Evolutionary conservation across 1,140 invertebrate species (phyloP).

Genomic region (Pseudomyrmex concolor): DNA sequence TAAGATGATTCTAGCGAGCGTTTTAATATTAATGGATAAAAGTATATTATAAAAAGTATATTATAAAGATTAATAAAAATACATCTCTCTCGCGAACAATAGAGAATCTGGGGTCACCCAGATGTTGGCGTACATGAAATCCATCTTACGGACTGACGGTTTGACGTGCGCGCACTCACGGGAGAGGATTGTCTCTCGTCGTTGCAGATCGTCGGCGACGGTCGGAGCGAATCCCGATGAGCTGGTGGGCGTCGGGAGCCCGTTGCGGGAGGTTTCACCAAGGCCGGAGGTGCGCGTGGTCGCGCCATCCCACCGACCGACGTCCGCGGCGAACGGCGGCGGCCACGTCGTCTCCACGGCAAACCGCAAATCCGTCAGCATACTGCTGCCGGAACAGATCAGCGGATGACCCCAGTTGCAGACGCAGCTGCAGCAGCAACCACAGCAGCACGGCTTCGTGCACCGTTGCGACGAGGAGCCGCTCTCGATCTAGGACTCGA

Average conservation of each 20-base stretch:
- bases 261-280: slow-evolving; percentile 74
- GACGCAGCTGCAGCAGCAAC: slow-evolving; percentile 15
- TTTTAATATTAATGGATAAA: too few species aligned
- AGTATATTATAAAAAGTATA: too few species aligned
- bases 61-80: background rate
- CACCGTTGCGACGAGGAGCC: slow-evolving; percentile 79
- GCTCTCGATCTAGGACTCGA: slow-evolving; percentile 71
- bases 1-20: too few species aligned
- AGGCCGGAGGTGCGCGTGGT: slow-evolving; percentile 81
- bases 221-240: slow-evolving; percentile 71
- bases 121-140: background rate
- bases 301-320: slow-evolving; percentile 79
- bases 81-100: too few species aligned
- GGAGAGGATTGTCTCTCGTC: background rate
- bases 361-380: slow-evolving; percentile 83
- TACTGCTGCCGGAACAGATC: slow-evolving; percentile 81
- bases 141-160: background rate
- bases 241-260: slow-evolving; percentile 72
- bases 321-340: slow-evolving; percentile 55
- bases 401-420: slow-evolving; percentile 80
- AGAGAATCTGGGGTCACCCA: background rate
- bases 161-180: background rate
- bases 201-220: slow-evolving; percentile 69
- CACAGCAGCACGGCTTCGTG: slow-evolving; percentile 73
- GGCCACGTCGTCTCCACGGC: slow-evolving; percentile 49